Base-by-base conservation (phyloP, 2,113 vertebrate species). In the Pseudolaguvia tuberculata region DNA sequence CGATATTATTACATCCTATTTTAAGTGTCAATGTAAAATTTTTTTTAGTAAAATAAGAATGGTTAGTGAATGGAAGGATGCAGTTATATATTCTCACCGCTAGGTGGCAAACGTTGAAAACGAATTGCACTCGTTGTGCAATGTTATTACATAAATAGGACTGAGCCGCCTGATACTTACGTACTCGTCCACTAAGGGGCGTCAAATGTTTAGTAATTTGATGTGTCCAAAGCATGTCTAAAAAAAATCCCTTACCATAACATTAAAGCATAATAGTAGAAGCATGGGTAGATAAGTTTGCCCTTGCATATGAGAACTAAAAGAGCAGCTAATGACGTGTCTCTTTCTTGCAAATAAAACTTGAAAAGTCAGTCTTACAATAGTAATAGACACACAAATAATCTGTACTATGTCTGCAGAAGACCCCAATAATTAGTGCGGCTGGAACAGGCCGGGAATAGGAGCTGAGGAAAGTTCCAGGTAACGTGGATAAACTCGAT, bases 391-490 rank as follows among this genome's bases (percentile, higher is more conserved):
- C n/a, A n/a, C n/a, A n/a, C 55, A 82, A 63, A 80, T 35, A 31
- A 78, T 51, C 51, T 50, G 70, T 70, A 63, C 72, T 75, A 21
- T 57, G 65, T 53, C 42, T 53, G 57, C 45, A 50, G 27, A 31
- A 45, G 59, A 1, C 39, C 11, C 31, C 80, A 81, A 82, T 75
- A 79, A 81, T 74, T 82, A 79, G 80, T 70, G 20, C 55, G 11
- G 50, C 67, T 48, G 57, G 82, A 81, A 81, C 67, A n/a, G n/a
- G n/a, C n/a, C n/a, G 51, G 67, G 78, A 83, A 82, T 68, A 68
- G 45, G 50, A 62, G 66, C 42, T 76, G 74, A 83, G 68, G 83
- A 82, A 84, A 82, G 76, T 81, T 83, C 78, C 76, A 80, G 81
- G 80, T 85, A 83, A 81, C 45, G 29, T 42, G 52, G 48, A 29